Base-by-base conservation (phyloP, 2,888 invertebrate species). In the Cartodere bifasciata region DNA sequence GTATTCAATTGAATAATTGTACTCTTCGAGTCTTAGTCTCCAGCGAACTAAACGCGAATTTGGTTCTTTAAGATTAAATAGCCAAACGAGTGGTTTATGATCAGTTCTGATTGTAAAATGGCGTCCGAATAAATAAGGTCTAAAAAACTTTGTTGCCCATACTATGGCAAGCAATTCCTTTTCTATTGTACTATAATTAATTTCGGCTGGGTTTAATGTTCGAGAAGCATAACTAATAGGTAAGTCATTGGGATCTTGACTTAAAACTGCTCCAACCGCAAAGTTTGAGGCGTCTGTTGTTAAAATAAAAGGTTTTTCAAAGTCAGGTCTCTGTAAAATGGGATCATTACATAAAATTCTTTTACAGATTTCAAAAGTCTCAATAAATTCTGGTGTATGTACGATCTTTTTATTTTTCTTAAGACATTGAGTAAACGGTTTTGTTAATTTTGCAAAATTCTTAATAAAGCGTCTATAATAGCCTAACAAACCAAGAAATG, bases 251-350 rank as follows among this genome's bases (percentile, higher is more conserved):
- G 27, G 6, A 15, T 38, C 39, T 40, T 49, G 50, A 0, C 41
- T 42, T 3, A 53, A 26, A 3, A 52, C 42, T 6, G 45, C 43
- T 1, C 47, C 48, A 10, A 51, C 15, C 1, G 45, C 46, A 7
- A 36, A 25, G 17, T 46, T 39, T 9, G 39, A 39, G 0, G 51
- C 49, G 29, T 55, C 53, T 0, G 42, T 49, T 2, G 48, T 48
- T 11, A 53, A 16, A 9, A 38, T 36, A 34, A 49, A 53, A 1
- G 34, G 39, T 43, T 45, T 45, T 2, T 20, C n/a, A 23, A 41
- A 41, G 24, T 41, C 34, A 2, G 38, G 41, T 20, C 35, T 35
- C 31, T 34, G 28, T 16, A 39, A 23, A 12, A 42, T 39, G 14
- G 38, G 41, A 7, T 40, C 28, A 16, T 29, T 34, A 10, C 36